Evolutionary conservation across 2,888 invertebrate genomes (phyloP), one percentile per base, ranked within the genome.

Genomic region (Amblyteles armatorius): DNA sequence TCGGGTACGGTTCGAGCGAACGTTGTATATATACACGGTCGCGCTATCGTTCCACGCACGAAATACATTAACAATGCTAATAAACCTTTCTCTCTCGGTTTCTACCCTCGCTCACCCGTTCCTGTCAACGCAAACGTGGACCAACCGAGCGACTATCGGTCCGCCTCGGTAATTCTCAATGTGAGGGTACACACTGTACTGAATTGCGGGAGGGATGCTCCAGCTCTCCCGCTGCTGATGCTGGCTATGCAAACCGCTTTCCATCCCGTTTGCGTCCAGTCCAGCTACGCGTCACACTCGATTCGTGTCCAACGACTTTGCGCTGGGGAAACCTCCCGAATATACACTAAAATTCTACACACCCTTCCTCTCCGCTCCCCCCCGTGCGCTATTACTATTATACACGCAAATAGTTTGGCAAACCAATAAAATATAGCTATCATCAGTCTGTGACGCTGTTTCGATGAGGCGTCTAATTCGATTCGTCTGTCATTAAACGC

Each of bases 51-150:
- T 55, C 73, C 65, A 74, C 79, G 65, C 76, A 86, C 88, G 83
- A 85, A 84, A 88, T 87, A 78, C 82, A 89, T 91, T 89, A 88
- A 89, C 89, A 88, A 89, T 88, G 88, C 87, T 88, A 88, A 90
- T 90, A 90, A 88, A 87, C 87, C 86, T 88, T 82, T 69, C 84
- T 78, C 78, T 29, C 74, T 71, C 73, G 71, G 74, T 67, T 63
- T 48, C 69, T 67, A 52, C 48, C 22, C 63, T 63, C 82, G 16
- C 79, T 79, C 55, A 55, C 36, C 29, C 72, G 79, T 73, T 79
- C 85, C 87, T 87, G 87, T 86, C 86, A 84, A 87, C 87, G 86
- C 82, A 86, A 86, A 83, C 84, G 87, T 86, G 40, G 22, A 22
- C 48, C 65, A 79, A 86, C 89, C 85, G 85, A 87, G 74, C 86